Evolutionary conservation across 2,113 vertebrate genomes (phyloP).

Genomic region (Cryptoleucopteryx plumbea): DNA sequence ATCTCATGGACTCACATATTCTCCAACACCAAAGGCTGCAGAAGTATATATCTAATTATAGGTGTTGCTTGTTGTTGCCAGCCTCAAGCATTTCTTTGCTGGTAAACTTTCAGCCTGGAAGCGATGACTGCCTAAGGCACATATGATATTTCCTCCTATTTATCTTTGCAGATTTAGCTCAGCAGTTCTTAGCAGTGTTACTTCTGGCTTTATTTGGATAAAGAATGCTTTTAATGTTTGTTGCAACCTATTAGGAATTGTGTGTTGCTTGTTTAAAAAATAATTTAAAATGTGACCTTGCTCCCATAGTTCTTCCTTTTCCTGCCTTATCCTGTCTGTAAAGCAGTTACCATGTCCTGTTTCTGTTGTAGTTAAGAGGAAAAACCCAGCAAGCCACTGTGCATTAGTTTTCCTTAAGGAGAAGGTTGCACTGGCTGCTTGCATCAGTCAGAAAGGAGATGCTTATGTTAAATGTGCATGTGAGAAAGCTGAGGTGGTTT

Average conservation of each 20-base stretch:
- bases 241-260: neutral
- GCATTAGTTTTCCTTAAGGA: neutral
- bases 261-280: neutral
- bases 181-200: neutral
- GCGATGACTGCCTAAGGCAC: neutral
- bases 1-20: neutral
- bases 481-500: neutral
- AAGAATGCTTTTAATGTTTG: neutral
- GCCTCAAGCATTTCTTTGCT: neutral
- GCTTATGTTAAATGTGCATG: fast-evolving
- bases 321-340: neutral
- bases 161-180: neutral
- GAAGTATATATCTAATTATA: neutral
- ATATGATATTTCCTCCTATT: neutral
- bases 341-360: neutral
- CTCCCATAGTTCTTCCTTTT: neutral
- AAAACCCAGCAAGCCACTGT: neutral
- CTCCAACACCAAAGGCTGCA: neutral
- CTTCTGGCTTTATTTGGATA: neutral
- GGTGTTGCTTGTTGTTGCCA: neutral
- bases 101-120: neutral
- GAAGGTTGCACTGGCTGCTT: neutral
- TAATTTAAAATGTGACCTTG: neutral
- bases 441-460: neutral
- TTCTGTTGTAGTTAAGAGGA: neutral